A percentile compares a stretch with the other conserved stretches of the same genome.
Evolutionary conservation across 2,113 vertebrate species (phyloP).

Genomic region (Pygoscelis antarcticus): DNA sequence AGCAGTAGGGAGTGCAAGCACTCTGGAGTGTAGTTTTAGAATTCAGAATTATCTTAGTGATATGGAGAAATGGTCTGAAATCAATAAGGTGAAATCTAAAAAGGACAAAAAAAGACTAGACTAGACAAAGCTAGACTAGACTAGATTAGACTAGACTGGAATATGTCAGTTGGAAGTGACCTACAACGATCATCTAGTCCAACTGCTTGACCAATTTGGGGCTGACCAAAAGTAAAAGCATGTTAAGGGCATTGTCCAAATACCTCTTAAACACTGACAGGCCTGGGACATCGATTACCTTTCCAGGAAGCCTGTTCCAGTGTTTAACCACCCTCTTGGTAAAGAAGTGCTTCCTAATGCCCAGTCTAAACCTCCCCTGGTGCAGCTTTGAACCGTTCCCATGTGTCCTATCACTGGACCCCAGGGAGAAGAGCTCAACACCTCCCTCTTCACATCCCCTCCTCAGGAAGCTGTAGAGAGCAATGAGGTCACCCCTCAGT

Average conservation of each 20-base stretch:
- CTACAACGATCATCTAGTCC: neutral
- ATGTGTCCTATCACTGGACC: accelerated
- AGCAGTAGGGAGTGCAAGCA: neutral
- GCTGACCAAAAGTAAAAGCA: neutral
- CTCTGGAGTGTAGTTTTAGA: neutral
- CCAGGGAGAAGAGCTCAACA: neutral
- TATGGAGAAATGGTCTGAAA: neutral
- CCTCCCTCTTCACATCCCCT: neutral
- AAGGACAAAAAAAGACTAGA: neutral
- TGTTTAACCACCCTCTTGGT: neutral
- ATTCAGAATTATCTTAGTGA: neutral
- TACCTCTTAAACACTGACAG: neutral
- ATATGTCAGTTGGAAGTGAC: neutral
- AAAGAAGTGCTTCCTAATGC: neutral
- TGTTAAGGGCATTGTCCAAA: neutral
- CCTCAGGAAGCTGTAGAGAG: neutral
- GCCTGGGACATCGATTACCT: accelerated
- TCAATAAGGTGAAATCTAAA: neutral
- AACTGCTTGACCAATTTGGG: neutral
- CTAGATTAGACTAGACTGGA: neutral
- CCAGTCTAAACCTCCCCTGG: neutral
- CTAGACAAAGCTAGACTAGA: too few species aligned
- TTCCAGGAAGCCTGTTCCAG: neutral
- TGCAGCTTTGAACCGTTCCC: neutral
- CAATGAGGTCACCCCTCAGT: accelerated